A percentile compares a stretch with the other conserved stretches of the same genome.
These are phyloP conservation scores for Cataglyphis cursor DNA, from an alignment of 2,888 invertebrate genomes.

Conservation along the genomic window DNA sequence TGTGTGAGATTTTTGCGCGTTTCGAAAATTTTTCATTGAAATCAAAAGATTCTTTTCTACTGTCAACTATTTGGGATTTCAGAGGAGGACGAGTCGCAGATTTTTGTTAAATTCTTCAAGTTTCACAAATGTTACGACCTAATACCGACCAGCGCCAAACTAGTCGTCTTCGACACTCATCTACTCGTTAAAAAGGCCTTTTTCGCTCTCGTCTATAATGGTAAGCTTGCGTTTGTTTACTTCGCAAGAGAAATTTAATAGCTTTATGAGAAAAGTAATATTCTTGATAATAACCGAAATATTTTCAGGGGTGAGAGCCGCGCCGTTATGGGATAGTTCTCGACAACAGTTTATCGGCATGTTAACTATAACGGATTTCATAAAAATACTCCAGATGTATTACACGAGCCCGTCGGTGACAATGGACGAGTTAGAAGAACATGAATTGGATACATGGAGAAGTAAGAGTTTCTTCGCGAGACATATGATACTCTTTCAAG, in stretches of 20 bases:
- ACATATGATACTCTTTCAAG: neutral
- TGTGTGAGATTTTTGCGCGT: conserved; percentile 34
- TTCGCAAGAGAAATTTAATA: neutral
- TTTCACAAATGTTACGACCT: conserved; percentile 99
- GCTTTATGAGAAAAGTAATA: neutral
- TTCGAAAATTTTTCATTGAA: conserved; percentile 79
- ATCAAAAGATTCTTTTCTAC: conserved; percentile 81
- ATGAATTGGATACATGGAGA: conserved; percentile 98
- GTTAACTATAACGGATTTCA: conserved; percentile 99
- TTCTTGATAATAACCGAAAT: neutral
- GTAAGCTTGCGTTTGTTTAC: conserved; percentile 87
- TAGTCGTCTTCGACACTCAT: conserved; percentile 99
- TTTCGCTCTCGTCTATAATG: conserved; percentile 99
- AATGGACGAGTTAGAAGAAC: conserved; percentile 99
- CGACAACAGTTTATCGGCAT: conserved; percentile 98
- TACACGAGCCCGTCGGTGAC: conserved; percentile 97
- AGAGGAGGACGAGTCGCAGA: conserved; percentile 99
- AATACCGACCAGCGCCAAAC: conserved; percentile 99
- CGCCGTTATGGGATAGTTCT: conserved; percentile 98
- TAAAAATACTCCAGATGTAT: conserved; percentile 99
- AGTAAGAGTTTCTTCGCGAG: conserved; percentile 88
- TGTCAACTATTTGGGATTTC: conserved; percentile 87
- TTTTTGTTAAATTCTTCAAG: conserved; percentile 99
- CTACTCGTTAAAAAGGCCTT: conserved; percentile 99
- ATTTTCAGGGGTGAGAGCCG: conserved; percentile 95